Evolutionary conservation across 2,113 vertebrate genomes (phyloP).

Genomic region (Brachyhypopomus gauderio): DNA sequence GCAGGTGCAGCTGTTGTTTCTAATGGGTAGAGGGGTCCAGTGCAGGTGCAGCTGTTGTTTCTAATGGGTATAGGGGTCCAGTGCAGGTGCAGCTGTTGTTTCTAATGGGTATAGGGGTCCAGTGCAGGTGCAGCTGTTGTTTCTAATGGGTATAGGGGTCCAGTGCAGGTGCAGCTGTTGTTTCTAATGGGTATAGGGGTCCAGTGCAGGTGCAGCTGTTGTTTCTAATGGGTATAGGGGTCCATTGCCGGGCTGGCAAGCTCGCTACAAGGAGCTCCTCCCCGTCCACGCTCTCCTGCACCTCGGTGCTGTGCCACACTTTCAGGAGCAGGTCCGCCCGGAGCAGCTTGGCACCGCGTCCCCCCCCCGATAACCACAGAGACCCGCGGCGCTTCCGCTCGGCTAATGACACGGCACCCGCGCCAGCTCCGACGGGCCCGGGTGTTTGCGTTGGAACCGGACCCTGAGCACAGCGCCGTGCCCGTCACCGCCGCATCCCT

Average conservation of each 20-base stretch:
- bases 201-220: conserved; percentile 75
- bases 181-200: too few species aligned
- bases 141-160: too few species aligned
- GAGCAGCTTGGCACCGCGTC: neutral
- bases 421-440: conserved; percentile 22
- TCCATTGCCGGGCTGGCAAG: conserved; percentile 49
- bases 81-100: conserved; percentile 76
- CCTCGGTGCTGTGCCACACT: neutral
- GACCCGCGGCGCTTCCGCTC: neutral
- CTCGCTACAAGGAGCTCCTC: conserved; percentile 13
- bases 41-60: conserved; percentile 77
- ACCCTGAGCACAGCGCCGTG: neutral
- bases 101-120: too few species aligned
- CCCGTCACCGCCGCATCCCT: neutral
- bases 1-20: conserved; percentile 77
- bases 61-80: too few species aligned
- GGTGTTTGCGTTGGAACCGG: conserved; percentile 30
- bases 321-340: conserved; percentile 32
- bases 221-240: conserved; percentile 50
- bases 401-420: neutral
- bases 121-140: conserved; percentile 76
- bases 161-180: conserved; percentile 76
- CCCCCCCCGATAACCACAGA: neutral
- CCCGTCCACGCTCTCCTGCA: neutral
- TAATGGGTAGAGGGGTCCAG: too few species aligned